A percentile compares a stretch with the other conserved stretches of the same genome.
Evolutionary conservation across 92 coral and sea anemone species (phyloP).

Genomic region (Epizoanthus scotinus): DNA sequence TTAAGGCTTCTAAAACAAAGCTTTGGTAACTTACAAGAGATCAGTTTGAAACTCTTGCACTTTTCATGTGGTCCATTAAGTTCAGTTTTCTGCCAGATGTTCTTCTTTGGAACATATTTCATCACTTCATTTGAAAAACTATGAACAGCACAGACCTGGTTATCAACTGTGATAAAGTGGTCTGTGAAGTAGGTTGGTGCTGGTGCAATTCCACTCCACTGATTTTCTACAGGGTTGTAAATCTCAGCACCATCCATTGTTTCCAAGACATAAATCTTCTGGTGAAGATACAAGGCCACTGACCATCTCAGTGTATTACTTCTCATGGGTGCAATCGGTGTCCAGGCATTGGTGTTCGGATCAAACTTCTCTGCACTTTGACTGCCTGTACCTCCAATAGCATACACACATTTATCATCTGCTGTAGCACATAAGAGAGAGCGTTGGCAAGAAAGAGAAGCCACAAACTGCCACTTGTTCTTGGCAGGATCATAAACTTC

Average conservation of each 20-base stretch:
- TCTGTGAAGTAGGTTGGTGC: neutral
- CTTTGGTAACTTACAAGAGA: too few species aligned
- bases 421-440: constrained; percentile 57
- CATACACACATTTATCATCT: constrained; percentile 44
- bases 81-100: neutral
- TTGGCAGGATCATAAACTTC: constrained; percentile 58
- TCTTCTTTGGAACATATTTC: neutral
- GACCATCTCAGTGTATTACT: neutral
- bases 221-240: constrained; percentile 37
- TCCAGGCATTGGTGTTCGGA: constrained; percentile 58
- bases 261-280: constrained; percentile 65
- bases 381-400: constrained; percentile 64
- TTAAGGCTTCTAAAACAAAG: too few species aligned
- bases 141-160: neutral
- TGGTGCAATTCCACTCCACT: constrained; percentile 46
- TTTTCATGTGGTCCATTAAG: too few species aligned
- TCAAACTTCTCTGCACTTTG: constrained; percentile 61
- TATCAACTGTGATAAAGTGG: neutral
- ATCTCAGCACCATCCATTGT: constrained; percentile 47
- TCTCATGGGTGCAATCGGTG: constrained; percentile 49
- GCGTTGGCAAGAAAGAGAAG: constrained; percentile 50
- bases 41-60: too few species aligned
- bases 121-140: neutral
- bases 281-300: constrained; percentile 32
- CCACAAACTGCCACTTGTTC: constrained; percentile 55